These are phyloP conservation scores for Heliconius ismenius DNA, from an alignment of 2,888 invertebrate genomes.

Conservation along the genomic window DNA sequence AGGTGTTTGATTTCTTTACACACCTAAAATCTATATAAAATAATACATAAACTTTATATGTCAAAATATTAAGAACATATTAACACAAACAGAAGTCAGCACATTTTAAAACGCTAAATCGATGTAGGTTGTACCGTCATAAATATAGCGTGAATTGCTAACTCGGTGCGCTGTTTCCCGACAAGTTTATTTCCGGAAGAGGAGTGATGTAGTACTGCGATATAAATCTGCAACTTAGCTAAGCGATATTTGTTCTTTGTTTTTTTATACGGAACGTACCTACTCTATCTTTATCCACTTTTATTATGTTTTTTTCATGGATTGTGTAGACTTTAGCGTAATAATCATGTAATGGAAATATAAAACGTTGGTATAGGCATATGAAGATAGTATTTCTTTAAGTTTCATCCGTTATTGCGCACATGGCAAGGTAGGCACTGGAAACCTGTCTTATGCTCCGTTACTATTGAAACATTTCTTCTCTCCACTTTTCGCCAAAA, in stretches of 20 bases:
- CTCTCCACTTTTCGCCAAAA: no score
- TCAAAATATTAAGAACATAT: not conserved
- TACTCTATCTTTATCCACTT: not conserved
- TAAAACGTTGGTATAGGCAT: no score
- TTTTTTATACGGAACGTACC: constrained; percentile 12
- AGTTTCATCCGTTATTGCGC: no score
- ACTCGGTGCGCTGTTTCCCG: constrained; percentile 45
- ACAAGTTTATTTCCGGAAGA: constrained; percentile 51
- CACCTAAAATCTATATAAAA: no score
- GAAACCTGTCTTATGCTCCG: no score
- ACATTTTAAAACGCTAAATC: constrained; percentile 31
- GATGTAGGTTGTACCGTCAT: constrained; percentile 40
- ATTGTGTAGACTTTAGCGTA: no score
- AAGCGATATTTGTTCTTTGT: constrained; percentile 21
- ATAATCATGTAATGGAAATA: no score
- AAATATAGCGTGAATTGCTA: constrained; percentile 47
- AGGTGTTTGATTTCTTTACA: no score
- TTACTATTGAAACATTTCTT: no score
- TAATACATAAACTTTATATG: not conserved
- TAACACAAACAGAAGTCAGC: constrained; percentile 20
- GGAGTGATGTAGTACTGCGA: constrained; percentile 46
- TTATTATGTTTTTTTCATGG: no score
- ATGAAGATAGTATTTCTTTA: no score
- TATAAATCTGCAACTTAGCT: constrained; percentile 46
- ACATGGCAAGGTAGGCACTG: no score